Evolutionary conservation across 1,140 invertebrate genomes (phyloP).

Genomic region (Listronotus bonariensis): DNA sequence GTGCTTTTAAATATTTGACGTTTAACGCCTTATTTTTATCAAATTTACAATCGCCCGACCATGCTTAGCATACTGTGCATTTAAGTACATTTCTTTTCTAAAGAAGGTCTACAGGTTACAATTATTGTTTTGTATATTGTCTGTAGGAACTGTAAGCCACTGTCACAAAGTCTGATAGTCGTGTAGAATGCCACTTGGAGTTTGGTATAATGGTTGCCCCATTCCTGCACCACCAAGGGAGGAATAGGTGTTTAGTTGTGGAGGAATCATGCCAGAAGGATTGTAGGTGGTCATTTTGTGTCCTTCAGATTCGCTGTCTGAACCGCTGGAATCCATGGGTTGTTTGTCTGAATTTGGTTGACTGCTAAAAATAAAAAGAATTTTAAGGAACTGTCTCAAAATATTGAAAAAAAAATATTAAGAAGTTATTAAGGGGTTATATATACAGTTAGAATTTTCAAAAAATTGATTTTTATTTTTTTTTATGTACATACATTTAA

Average conservation of each 20-base stretch:
- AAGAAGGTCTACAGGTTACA: conserved; percentile 34
- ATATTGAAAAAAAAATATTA: no score
- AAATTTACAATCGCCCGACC: no score
- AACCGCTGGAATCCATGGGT: conserved; percentile 53
- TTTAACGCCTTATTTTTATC: no score
- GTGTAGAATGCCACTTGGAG: conserved; percentile 50
- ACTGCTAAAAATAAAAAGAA: conserved; percentile 46
- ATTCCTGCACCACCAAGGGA: conserved; percentile 45
- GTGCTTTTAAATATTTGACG: no score
- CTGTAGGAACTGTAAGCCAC: conserved; percentile 47
- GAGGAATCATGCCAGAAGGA: conserved; percentile 41
- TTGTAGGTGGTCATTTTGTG: conserved; percentile 44
- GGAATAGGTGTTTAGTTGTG: conserved; percentile 46
- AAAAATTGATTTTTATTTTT: no score
- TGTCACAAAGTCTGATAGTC: conserved; percentile 57
- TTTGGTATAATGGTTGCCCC: conserved; percentile 51
- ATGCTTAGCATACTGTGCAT: no score
- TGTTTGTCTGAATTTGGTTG: conserved; percentile 51
- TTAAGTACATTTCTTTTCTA: no score
- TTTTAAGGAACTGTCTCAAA: neutral
- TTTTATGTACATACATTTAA: no score
- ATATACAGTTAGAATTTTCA: no score
- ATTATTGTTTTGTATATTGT: conserved; percentile 23
- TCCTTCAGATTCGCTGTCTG: conserved; percentile 52
- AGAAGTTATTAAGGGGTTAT: no score